Evolutionary conservation across 2,888 invertebrate genomes (phyloP).

Genomic region (Acanthosoma haemorrhoidale): DNA sequence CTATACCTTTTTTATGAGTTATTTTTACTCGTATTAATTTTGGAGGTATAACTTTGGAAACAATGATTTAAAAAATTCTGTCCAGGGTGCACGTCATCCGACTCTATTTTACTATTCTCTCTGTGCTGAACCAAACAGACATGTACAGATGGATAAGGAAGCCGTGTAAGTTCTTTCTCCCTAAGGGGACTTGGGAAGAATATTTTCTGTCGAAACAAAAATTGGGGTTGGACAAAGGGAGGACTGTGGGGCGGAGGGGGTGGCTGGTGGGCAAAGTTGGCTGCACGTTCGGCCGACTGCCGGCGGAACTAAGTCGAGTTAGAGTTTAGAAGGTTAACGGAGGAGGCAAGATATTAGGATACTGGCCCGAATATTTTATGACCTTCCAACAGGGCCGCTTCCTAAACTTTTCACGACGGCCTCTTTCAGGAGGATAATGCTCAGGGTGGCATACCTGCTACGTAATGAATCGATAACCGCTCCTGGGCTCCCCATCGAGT

Average conservation of each 20-base stretch:
- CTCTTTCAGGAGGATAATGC: not conserved
- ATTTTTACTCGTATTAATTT: too few relatives aligned
- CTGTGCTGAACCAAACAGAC: not conserved
- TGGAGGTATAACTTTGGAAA: too few relatives aligned
- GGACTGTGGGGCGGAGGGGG: not conserved
- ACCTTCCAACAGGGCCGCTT: not conserved
- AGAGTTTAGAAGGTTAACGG: not conserved
- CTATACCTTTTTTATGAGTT: too few relatives aligned
- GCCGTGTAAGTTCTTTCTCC: not conserved
- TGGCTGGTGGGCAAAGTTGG: not conserved
- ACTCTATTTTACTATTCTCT: not conserved
- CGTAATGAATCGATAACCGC: not conserved
- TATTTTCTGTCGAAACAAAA: not conserved
- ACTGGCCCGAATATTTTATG: not conserved
- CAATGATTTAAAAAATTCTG: too few relatives aligned
- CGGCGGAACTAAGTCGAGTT: not conserved
- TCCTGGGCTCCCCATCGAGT: not conserved
- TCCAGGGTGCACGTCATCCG: too few relatives aligned
- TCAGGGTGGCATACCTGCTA: not conserved
- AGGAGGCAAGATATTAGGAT: not conserved
- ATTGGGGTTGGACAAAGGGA: constrained; percentile 4
- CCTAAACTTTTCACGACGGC: not conserved
- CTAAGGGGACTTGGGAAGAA: not conserved
- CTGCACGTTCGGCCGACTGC: not conserved
- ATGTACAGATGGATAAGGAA: not conserved